Evolutionary conservation across 2,797 vertebrate genomes (phyloP).

Genomic region (Centropyge bicolor): DNA sequence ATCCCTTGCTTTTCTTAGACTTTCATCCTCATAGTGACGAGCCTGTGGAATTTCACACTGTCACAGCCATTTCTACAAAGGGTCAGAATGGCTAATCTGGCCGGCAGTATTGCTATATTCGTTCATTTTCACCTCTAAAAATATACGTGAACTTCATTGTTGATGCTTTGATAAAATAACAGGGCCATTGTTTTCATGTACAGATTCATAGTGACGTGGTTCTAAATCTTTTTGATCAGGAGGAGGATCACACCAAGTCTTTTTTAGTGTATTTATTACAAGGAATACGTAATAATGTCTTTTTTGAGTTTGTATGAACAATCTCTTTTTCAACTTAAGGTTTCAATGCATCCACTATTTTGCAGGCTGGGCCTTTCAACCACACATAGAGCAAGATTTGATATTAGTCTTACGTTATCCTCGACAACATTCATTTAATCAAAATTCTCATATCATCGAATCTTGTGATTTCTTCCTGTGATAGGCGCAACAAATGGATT

Average conservation of each 20-base stretch:
- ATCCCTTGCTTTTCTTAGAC: constrained; percentile 85
- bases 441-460: constrained; percentile 67
- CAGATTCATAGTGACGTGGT: constrained; percentile 12
- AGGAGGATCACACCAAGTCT: constrained; percentile 24
- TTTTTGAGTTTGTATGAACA: constrained; percentile 52
- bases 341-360: constrained; percentile 21
- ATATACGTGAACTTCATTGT: constrained; percentile 36
- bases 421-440: constrained; percentile 76
- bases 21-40: constrained; percentile 82
- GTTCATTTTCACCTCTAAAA: constrained; percentile 59
- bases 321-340: constrained; percentile 33
- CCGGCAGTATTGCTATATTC: constrained; percentile 50
- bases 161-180: constrained; percentile 52
- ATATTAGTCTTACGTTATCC: constrained; percentile 56
- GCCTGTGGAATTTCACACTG: constrained; percentile 86
- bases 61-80: constrained; percentile 83
- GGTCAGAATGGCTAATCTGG: constrained; percentile 75
- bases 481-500: constrained; percentile 79
- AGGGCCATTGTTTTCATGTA: constrained; percentile 33
- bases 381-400: constrained; percentile 17
- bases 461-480: constrained; percentile 63
- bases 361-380: constrained; percentile 33
- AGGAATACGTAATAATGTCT: constrained; percentile 50
- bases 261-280: constrained; percentile 54
- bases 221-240: constrained; percentile 49